Conservation (phyloP, 2,888 invertebrate species). For the Phlogophora meticulosa region DNA sequence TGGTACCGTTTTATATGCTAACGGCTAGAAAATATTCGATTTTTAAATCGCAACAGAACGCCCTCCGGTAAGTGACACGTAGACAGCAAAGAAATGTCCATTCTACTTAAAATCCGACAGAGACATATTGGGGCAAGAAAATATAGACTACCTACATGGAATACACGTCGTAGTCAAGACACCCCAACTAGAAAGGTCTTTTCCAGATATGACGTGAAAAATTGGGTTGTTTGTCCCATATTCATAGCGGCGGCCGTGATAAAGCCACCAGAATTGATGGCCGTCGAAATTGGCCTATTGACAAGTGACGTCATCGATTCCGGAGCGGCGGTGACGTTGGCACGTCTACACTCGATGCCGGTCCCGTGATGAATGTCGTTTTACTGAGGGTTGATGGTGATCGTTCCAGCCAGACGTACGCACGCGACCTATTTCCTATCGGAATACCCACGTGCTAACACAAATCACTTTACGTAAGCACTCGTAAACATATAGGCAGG, state of each 20-base stretch:
- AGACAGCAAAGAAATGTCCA: constrained; percentile 27
- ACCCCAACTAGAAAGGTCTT: constrained; percentile 43
- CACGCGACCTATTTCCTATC: constrained; percentile 58
- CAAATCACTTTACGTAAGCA: constrained; percentile 65
- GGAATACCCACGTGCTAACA: constrained; percentile 50
- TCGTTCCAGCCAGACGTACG: constrained; percentile 40
- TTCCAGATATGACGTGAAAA: constrained; percentile 63
- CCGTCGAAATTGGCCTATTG: constrained; percentile 74
- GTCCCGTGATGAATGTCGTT: constrained; percentile 70
- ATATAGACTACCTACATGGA: constrained; percentile 31
- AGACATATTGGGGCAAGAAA: constrained; percentile 43
- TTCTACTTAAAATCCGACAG: constrained; percentile 42
- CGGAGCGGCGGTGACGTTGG: constrained; percentile 65
- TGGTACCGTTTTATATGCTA: constrained; percentile 31
- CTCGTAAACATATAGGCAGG: constrained; percentile 52
- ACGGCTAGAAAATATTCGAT: constrained; percentile 31
- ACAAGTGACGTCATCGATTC: constrained; percentile 75
- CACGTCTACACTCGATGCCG: constrained; percentile 64
- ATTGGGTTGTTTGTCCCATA: constrained; percentile 73
- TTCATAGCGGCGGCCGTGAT: constrained; percentile 70
- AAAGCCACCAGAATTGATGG: constrained; percentile 76
- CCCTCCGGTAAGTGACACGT: constrained; percentile 35
- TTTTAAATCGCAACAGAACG: constrained; percentile 24
- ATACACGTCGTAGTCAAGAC: constrained; percentile 43
- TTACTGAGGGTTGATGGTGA: constrained; percentile 54